Evolutionary conservation across 64 coral and sea anemone genomes (phyloP), one percentile per base, ranked within the genome.

Genomic region (Orbicella faveolata): DNA sequence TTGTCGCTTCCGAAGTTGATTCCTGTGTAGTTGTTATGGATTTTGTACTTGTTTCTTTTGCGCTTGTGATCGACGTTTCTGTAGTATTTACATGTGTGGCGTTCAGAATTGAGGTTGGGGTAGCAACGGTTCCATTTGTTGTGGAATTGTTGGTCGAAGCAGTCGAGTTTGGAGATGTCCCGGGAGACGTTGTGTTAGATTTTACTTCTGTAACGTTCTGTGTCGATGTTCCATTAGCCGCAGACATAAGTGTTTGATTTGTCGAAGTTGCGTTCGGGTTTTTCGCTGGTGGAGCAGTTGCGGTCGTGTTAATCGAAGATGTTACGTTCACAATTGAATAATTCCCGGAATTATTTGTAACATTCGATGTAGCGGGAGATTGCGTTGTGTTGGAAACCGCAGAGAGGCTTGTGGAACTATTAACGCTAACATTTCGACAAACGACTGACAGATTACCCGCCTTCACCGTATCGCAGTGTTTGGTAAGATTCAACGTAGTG

Each of bases 1-100:
- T 89, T 80, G 94, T 96, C 16, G 30, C 68, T 85, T 89, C 80
- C 19, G 37, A 1, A 67, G 95, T 94, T 41, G 63, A 35, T 92
- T 91, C 75, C 67, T 68, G 12, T 14, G 83, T 91, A 37, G 89
- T 84, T 75, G 89, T 53, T 23, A 16, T 73, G 20, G 89, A 41
- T 52, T 37, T 90, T 74, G 48, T 12, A 19, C 14, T 67, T 11
- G 20, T 53, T 67, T 67, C 26, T 74, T 34, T 44, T 59, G 89
- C 25, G 20, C 34, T 77, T n/a, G 90, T 87, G 59, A 41, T 61
- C 19, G 61, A 23, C 23, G 61, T 11, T 83, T 83, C 16, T 6
- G 80, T 68, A 21, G 62, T 6, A 30, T 63, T 67, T 65, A 18
- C 2, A 59, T 57, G 8, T 80, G 78, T 19, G 4, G 25, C 52